A percentile compares a stretch with the other conserved stretches of the same genome.
Evolutionary conservation across 2,113 vertebrate genomes (phyloP).

Genomic region (Lipophrys pholis): DNA sequence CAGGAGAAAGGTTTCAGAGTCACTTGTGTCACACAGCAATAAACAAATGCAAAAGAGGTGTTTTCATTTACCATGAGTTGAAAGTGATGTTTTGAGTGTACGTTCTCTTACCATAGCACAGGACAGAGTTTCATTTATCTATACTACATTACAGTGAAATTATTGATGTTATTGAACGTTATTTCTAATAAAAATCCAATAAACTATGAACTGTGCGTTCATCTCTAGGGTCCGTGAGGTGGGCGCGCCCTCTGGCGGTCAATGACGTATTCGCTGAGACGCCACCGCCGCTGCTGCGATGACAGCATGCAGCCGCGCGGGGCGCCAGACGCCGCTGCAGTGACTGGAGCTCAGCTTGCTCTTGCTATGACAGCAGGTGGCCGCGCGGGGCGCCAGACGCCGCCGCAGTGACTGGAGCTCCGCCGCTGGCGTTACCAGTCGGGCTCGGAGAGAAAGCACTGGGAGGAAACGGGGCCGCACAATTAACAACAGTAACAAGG

Average conservation of each 20-base stretch:
- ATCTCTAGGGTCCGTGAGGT: background rate
- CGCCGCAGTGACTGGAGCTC: slow-evolving; percentile 36
- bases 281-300: slow-evolving; percentile 14
- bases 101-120: background rate
- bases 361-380: slow-evolving; percentile 21
- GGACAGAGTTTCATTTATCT: no score
- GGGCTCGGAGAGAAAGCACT: slow-evolving; percentile 43
- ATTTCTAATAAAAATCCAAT: no score
- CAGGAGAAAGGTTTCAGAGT: no score
- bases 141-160: no score
- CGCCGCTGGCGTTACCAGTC: slow-evolving; percentile 37
- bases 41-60: no score
- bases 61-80: background rate
- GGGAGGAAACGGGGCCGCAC: slow-evolving; percentile 65
- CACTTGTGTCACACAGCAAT: no score
- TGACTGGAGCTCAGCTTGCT: slow-evolving; percentile 34
- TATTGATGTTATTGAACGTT: no score
- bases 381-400: slow-evolving; percentile 53
- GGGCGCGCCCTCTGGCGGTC: slow-evolving; percentile 44
- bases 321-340: slow-evolving; percentile 47
- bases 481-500: slow-evolving; percentile 53
- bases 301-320: slow-evolving; percentile 22
- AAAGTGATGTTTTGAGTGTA: background rate
- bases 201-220: no score
- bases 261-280: background rate